phyloP scores from a whole-genome alignment of 2,888 invertebrate genomes.

The Epinotia ramella region DNA sequence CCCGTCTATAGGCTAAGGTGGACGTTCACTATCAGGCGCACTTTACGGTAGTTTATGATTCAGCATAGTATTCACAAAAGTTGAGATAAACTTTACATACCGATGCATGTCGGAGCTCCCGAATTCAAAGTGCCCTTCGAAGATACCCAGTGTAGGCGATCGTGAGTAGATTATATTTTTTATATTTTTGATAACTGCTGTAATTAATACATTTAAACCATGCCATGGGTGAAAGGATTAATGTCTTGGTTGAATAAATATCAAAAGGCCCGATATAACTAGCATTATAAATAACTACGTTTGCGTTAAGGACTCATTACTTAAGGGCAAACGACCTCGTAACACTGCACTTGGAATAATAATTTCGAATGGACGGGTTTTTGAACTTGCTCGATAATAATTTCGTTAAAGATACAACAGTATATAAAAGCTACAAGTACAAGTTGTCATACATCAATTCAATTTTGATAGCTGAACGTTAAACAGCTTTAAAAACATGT shows the following conservation, averaged over 20 bases:
- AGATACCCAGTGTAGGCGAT: background rate
- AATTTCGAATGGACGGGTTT: slow-evolving; percentile 7
- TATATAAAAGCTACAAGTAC: slow-evolving; percentile 3
- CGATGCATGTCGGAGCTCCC: too few relatives aligned
- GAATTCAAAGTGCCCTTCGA: background rate
- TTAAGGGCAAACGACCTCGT: slow-evolving; percentile 1
- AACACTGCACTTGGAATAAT: slow-evolving; percentile 9
- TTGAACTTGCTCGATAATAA: background rate
- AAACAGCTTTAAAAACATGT: slow-evolving; percentile 6
- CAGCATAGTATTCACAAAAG: too few relatives aligned
- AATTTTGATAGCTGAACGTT: background rate
- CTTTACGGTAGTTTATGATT: too few relatives aligned
- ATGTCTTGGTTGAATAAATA: background rate
- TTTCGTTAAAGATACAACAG: slow-evolving; percentile 1
- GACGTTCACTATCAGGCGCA: too few relatives aligned
- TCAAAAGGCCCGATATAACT: background rate
- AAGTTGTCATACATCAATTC: slow-evolving; percentile 2
- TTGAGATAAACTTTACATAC: too few relatives aligned
- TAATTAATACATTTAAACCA: background rate
- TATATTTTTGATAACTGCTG: background rate
- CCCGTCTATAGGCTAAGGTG: too few relatives aligned
- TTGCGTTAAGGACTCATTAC: background rate
- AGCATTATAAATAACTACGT: background rate
- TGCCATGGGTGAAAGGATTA: background rate
- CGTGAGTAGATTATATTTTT: background rate